Evolutionary conservation across 1,140 invertebrate genomes (phyloP).

Genomic region (Brachionus paranguensis): DNA sequence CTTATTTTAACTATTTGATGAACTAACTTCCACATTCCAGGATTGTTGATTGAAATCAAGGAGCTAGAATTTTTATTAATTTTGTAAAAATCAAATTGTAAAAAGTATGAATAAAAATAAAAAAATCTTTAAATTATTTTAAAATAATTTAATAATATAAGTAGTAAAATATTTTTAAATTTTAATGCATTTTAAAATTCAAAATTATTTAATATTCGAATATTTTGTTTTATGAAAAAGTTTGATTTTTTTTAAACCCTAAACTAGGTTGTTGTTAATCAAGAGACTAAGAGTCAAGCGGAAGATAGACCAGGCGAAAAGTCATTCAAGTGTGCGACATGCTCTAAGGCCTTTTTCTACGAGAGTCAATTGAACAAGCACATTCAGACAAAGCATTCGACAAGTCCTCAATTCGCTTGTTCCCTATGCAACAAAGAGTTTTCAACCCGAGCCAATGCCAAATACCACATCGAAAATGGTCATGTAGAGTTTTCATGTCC

Average conservation of each 20-base stretch:
- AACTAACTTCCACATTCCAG: too few relatives aligned
- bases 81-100: too few relatives aligned
- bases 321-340: not conserved
- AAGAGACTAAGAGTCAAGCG: not conserved
- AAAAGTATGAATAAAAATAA: too few relatives aligned
- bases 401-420: not conserved
- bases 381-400: not conserved
- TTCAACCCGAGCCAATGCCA: not conserved
- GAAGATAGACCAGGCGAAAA: not conserved
- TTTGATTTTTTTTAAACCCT: not conserved
- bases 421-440: not conserved
- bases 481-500: conserved; percentile 16
- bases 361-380: not conserved
- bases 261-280: not conserved
- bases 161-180: too few relatives aligned
- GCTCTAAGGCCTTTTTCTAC: not conserved
- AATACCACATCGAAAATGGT: not conserved
- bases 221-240: not conserved
- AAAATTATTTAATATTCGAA: too few relatives aligned
- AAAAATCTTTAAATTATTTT: too few relatives aligned
- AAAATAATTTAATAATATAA: too few relatives aligned
- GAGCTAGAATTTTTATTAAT: too few relatives aligned
- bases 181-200: too few relatives aligned
- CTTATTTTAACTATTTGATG: too few relatives aligned
- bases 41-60: too few relatives aligned